These are phyloP conservation scores for Aporrectodea caliginosa DNA, from an alignment of 1,140 invertebrate genomes.

Conservation along the genomic window DNA sequence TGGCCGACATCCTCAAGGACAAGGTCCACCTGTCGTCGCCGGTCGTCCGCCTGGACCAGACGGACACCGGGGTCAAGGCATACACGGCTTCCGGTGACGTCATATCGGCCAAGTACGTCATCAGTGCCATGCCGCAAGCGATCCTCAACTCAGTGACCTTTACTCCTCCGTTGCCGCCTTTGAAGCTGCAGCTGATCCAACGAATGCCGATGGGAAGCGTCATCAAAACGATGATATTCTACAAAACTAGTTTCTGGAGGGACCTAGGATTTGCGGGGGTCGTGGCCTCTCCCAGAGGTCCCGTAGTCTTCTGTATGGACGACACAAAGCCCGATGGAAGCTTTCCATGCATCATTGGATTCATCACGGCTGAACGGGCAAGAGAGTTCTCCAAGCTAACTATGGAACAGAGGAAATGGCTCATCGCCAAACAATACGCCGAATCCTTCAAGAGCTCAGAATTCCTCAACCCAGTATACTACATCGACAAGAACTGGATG, in stretches of 20 bases:
- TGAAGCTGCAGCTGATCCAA: conserved; percentile 51
- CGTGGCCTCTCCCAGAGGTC: conserved; percentile 22
- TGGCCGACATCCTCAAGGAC: conserved; percentile 44
- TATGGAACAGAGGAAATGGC: conserved; percentile 1
- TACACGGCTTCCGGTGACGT: conserved; percentile 23
- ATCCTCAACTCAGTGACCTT: conserved; percentile 54
- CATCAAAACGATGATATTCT: conserved; percentile 54
- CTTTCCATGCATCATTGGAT: conserved; percentile 51
- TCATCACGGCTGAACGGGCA: conserved; percentile 39
- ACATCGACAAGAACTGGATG: conserved; percentile 56
- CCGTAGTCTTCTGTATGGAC: conserved; percentile 43
- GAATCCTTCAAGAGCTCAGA: neutral
- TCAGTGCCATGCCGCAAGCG: conserved; percentile 48
- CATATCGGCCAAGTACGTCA: conserved; percentile 44
- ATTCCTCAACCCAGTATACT: conserved; percentile 45
- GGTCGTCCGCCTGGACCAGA: conserved; percentile 37
- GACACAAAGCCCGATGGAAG: conserved; percentile 51
- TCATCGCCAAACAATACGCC: neutral
- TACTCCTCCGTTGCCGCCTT: conserved; percentile 46
- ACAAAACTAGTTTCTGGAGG: conserved; percentile 51
- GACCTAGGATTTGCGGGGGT: conserved; percentile 25
- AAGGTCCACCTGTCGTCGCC: conserved; percentile 34
- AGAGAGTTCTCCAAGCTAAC: conserved; percentile 12
- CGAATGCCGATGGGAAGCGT: conserved; percentile 53
- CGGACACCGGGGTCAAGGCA: conserved; percentile 34